Base-by-base conservation (phyloP, 2,797 vertebrate genomes). In the Enteromius anoplus region DNA sequence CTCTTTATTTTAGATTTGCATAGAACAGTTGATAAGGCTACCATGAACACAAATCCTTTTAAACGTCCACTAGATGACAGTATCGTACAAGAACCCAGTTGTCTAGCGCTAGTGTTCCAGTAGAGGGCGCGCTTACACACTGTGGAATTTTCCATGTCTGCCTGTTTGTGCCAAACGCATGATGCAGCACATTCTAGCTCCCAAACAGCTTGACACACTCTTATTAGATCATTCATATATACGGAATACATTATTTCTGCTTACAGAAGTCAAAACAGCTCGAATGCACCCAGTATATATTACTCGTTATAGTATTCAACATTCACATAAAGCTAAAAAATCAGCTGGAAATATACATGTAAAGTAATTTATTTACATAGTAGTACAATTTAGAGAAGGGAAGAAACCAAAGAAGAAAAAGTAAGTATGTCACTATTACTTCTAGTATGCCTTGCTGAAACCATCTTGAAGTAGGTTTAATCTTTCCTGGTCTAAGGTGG, bases 121-220 rank as follows among this genome's bases (percentile, higher is more conserved):
- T n/a, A 47, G 23, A 34, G 53, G 69, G 45, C 75, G 19, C 80
- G 3, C 29, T 49, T 32, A 21, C 10, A 26, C 26, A 12, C 69
- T 75, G 49, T 85, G 84, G 84, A 86, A 86, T 75, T 86, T 83
- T 85, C 85, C 85, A 85, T 75, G 51, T 75, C 9, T 21, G 66
- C 23, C 32, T 70, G 42, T 55, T 37, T 21, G 70, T 65, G 55
- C 55, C 72, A 78, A 79, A 60, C 40, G 3, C 34, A 19, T 78
- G 75, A 82, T n/a, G 7, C 45, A 69, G 69, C 70, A 83, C 75
- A 75, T 83, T 85, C 53, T 53, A 49, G 14, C 55, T 40, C 11
- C 6, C 21, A 8, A 14, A 4, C 19, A 6, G 19, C 3, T 23
- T 7, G 32, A 19, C 62, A 49, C 14, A 53, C 45, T 47, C 26